phyloP scores from a whole-genome alignment of 2,888 invertebrate genomes.

The Orthosia gracilis region DNA sequence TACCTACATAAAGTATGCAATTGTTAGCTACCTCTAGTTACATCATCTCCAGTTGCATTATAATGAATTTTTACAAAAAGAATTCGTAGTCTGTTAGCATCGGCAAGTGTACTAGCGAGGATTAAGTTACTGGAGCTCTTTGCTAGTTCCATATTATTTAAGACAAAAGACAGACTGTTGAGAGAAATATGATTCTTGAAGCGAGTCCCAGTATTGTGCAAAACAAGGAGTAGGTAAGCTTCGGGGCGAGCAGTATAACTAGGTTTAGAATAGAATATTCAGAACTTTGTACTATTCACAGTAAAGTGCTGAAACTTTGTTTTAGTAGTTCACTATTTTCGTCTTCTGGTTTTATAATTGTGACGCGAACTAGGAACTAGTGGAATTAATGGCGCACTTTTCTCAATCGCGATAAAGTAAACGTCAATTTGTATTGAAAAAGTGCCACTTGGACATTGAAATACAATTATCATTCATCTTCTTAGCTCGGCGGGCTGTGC shows the following conservation, averaged over 20 bases:
- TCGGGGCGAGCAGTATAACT: conserved; percentile 22
- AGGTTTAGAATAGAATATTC: conserved; percentile 51
- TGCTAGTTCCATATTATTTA: conserved; percentile 52
- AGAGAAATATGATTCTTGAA: conserved; percentile 66
- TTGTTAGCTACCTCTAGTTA: conserved; percentile 19
- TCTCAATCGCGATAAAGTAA: background rate
- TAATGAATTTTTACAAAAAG: conserved; percentile 62
- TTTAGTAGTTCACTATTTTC: conserved; percentile 36
- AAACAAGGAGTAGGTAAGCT: conserved; percentile 52
- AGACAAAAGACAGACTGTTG: conserved; percentile 64
- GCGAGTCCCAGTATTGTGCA: conserved; percentile 46
- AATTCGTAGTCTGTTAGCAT: conserved; percentile 55
- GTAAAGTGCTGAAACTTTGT: conserved; percentile 44
- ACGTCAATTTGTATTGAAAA: too few species aligned
- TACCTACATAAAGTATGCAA: conserved; percentile 10
- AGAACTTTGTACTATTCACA: conserved; percentile 54
- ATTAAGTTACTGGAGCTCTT: conserved; percentile 70
- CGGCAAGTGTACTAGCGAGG: conserved; percentile 56
- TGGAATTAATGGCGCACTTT: background rate
- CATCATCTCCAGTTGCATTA: conserved; percentile 32
- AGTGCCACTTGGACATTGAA: too few species aligned
- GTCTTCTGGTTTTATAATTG: conserved; percentile 23
- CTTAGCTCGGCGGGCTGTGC: too few species aligned
- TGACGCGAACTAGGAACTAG: background rate
- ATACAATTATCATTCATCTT: too few species aligned